Evolutionary conservation across 2,113 vertebrate genomes (phyloP).

Genomic region (Anhinga anhinga): DNA sequence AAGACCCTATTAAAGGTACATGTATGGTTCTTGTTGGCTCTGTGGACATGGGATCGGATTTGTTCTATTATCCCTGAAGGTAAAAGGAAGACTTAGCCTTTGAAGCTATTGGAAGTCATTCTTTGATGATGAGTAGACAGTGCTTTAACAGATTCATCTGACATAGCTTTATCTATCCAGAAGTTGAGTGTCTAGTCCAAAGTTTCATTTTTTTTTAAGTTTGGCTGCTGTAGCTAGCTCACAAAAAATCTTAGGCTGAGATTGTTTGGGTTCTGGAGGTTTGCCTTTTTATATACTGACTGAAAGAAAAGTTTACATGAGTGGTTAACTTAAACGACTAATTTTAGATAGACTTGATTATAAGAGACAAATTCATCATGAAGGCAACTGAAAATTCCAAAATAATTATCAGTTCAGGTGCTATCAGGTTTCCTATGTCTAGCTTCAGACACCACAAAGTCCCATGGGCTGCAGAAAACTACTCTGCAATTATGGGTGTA

Average conservation of each 20-base stretch:
- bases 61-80: neutral
- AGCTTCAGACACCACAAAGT: neutral
- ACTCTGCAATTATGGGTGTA: accelerated
- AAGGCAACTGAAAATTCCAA: neutral
- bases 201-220: neutral
- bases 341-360: neutral
- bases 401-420: neutral
- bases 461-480: neutral
- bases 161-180: neutral
- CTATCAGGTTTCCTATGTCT: neutral
- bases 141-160: neutral
- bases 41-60: neutral
- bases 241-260: neutral
- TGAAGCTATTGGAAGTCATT: neutral
- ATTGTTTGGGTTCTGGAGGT: neutral
- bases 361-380: neutral
- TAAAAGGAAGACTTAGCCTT: neutral
- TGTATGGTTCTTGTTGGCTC: accelerated
- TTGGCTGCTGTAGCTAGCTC: neutral
- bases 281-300: neutral
- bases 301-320: neutral
- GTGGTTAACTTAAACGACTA: neutral
- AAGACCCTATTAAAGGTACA: neutral
- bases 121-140: neutral
- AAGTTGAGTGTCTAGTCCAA: neutral